phyloP scores from a whole-genome alignment of 2,888 invertebrate species.

The Lasioglossum figueresi region DNA sequence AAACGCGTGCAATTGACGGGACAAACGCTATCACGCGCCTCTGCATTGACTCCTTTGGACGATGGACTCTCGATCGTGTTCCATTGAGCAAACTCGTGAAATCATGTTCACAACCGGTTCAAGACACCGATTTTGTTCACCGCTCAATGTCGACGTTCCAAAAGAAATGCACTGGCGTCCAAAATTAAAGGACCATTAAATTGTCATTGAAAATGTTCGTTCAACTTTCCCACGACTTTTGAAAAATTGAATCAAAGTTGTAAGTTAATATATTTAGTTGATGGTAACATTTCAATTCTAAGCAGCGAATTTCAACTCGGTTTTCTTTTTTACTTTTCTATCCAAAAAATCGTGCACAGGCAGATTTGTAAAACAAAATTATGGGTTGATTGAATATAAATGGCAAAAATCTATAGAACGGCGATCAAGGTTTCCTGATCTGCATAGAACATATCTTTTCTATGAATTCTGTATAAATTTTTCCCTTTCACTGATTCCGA shows the following conservation, averaged over 20 bases:
- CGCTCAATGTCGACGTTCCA: neutral
- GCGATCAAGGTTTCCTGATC: neutral
- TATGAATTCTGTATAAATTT: neutral
- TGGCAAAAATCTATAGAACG: neutral
- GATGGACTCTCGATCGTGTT: conserved; percentile 9
- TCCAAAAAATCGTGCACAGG: neutral
- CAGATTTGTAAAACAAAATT: neutral
- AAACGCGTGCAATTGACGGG: conserved; percentile 14
- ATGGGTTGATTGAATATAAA: neutral
- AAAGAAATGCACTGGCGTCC: neutral
- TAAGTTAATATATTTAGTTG: neutral
- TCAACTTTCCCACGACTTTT: too few relatives aligned
- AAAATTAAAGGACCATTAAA: neutral
- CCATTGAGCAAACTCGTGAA: too few relatives aligned
- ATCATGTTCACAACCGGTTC: neutral
- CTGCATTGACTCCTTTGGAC: conserved; percentile 5
- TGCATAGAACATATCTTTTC: neutral
- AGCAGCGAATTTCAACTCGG: neutral
- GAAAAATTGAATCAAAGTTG: neutral
- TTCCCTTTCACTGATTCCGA: neutral
- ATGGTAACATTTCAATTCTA: neutral
- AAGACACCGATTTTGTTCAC: neutral
- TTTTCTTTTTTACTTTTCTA: neutral
- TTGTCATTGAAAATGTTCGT: neutral
- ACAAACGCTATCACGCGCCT: conserved; percentile 14